phyloP scores from a whole-genome alignment of 2,888 invertebrate species.

The Agrilus cyanescens region DNA sequence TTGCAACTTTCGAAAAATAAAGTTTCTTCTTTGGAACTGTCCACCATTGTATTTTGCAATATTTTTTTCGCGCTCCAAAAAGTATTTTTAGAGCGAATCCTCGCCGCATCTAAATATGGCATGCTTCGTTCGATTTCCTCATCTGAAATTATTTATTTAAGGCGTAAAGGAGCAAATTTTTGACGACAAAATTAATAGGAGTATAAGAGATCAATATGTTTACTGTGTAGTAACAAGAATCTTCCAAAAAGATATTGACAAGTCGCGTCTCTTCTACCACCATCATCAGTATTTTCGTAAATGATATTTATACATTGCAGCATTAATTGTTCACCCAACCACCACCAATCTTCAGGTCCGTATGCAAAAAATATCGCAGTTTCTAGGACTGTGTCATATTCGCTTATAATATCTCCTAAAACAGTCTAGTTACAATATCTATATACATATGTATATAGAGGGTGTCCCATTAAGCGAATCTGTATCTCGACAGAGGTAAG shows the following conservation, averaged over 20 bases:
- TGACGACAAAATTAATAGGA: constrained; percentile 1
- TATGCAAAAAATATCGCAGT: constrained; percentile 36
- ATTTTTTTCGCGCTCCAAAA: constrained; percentile 34
- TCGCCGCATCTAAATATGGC: constrained; percentile 19
- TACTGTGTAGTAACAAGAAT: constrained; percentile 43
- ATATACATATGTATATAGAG: no score
- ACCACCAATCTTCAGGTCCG: constrained; percentile 38
- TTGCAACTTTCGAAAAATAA: constrained; percentile 38
- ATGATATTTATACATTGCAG: constrained; percentile 38
- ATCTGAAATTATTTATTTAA: constrained; percentile 14
- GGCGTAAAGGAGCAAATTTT: no score
- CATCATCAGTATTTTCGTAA: constrained; percentile 36
- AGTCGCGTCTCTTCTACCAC: constrained; percentile 39
- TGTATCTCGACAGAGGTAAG: no score
- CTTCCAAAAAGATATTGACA: constrained; percentile 42
- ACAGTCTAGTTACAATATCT: no score
- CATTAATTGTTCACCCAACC: constrained; percentile 46
- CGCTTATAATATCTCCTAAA: constrained; percentile 15
- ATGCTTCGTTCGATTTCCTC: constrained; percentile 22
- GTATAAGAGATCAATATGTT: constrained; percentile 21
- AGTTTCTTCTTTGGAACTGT: constrained; percentile 24
- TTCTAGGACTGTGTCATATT: constrained; percentile 33
- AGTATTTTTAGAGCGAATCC: constrained; percentile 24
- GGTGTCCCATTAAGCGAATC: no score
- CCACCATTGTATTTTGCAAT: constrained; percentile 1